Base-by-base conservation (phyloP, 2,113 vertebrate species). In the Dunckerocampus dactyliophorus region DNA sequence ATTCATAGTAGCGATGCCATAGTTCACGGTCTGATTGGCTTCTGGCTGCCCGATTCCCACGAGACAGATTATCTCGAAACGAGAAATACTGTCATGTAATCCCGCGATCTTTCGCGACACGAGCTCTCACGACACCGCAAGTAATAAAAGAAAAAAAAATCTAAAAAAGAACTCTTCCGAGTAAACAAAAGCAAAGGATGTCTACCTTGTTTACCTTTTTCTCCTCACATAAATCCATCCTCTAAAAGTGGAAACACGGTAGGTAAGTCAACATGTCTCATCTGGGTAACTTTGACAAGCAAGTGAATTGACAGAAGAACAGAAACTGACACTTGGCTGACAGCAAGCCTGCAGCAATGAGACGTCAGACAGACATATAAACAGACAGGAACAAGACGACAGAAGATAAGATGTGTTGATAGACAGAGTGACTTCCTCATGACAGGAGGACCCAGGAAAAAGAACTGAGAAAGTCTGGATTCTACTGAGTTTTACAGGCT, bases 231-330 rank as follows among this genome's bases (percentile, higher is more conserved):
- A 59, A 77, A 64, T 4, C 50, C 48, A 24, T 71, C 52, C 47
- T 3, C 12, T 37, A 75, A 72, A 75, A 66, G 63, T 62, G 16
- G 62, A 75, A 71, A 82, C 79, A 66, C 74, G 67, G 73, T 47
- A 80, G 78, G 72, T 82, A 79, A 79, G 73, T 76, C 79, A 82
- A 83, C 80, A 84, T 63, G 71, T 88, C 78, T 85, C 77, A 84
- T 87, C 78, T 86, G 82, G 72, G 78, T 60, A 43, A 74, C 66
- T 76, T 62, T 89, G 87, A 87, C 87, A 81, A 79, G 75, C 84
- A 85, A 84, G 84, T 82, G 80, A 87, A 83, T 74, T 82, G 84
- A 89, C 83, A 83, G 82, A 83, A 87, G 84, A 89, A 85, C 72
- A 86, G 77, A 88, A 84, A 81, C 56, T 77, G 80, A 85, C 81